Evolutionary conservation across 2,113 vertebrate genomes (phyloP), one percentile per base, ranked within the genome.

Genomic region (Prinia subflava): DNA sequence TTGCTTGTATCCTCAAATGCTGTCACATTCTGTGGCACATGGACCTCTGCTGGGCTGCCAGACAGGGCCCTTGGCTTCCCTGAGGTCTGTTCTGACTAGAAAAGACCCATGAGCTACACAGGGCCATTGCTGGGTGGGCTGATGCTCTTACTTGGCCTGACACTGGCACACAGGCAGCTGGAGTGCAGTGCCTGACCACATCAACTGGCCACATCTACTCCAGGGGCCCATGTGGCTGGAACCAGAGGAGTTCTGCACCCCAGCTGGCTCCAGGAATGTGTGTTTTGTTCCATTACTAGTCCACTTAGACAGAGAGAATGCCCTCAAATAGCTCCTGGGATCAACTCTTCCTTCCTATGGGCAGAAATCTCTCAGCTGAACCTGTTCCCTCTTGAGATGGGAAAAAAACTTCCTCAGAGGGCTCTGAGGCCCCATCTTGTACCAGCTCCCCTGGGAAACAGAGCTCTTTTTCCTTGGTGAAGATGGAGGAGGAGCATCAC

Each of bases 151-250:
- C 19, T 69, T 69, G 64, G 3, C 27, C 68, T 73, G 52, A 60
- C 35, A 4, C 11, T 89, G 87, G 30, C 6, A 31, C 7, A 5
- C 0, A 25, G 59, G 8, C 30, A 27, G 11, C 1, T 0, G 23
- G 6, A 27, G 17, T 8, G 11, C 28, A 55, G 44, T 30, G 46
- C 25, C 27, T 44, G 69, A 1, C 11, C 1, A 2, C 15, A 21
- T 12, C 3, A 1, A 7, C 30, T 47, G 39, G 44, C 9, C 6
- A 2, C 7, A 33, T 7, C 39, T 55, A 18, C 13, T 35, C 27
- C 30, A 56, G 24, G 11, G 24, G 15, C 3, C 21, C 25, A 4
- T 15, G 41, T 33, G 49, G 16, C 35, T 24, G 49, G 7, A 95
- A 21, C 3, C 13, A 73, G 55, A 56, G n/a, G 21, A 53, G 37